Base-by-base conservation (phyloP, 1,140 invertebrate species). In the Tachypleus tridentatus region DNA sequence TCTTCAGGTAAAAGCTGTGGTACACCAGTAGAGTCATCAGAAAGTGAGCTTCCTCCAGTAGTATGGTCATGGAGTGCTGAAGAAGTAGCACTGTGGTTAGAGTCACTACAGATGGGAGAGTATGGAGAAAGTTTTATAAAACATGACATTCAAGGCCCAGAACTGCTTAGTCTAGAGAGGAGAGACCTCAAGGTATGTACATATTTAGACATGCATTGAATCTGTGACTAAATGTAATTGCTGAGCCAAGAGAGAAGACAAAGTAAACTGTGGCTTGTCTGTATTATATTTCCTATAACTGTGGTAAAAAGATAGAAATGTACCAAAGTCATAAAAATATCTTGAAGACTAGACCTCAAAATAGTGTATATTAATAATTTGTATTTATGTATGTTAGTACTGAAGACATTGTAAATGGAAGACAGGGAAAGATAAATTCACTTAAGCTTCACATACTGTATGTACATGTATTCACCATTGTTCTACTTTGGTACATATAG, bases 111-210 rank as follows among this genome's bases (percentile, higher is more conserved):
- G 67, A 81, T 98, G 6, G 83, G 83, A 4, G 93, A 97, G 74
- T 97, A 98, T 76, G 75, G 75, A 61, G 70, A 81, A 1, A 85
- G 85, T 58, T 98, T 97, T 73, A 80, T 86, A 3, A 84, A 85
- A 29, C 90, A 97, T 75, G 93, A 97, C 76, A 91, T 98, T 67
- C 84, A 90, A 53, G 95, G 94, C 4, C 82, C 87, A 48, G 94
- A 97, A 74, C 80, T 98, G 8, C 78, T 97, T 0, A 85, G 86
- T 7, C 77, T 98, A 58, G 91, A 92, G 4, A 80, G 93, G 61
- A 73, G 77, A 59, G 80, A 81, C 70, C 72, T 81, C 11, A 80
- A 80, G 61, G 60, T 67, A 62, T 11, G 8, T n/a, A 29, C 53
- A n/a, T 5, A 51, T 49, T 8, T 6, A 50, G 4, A 11, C 4